Conservation (phyloP, 2,113 vertebrate species). For the Pluvianellus socialis region DNA sequence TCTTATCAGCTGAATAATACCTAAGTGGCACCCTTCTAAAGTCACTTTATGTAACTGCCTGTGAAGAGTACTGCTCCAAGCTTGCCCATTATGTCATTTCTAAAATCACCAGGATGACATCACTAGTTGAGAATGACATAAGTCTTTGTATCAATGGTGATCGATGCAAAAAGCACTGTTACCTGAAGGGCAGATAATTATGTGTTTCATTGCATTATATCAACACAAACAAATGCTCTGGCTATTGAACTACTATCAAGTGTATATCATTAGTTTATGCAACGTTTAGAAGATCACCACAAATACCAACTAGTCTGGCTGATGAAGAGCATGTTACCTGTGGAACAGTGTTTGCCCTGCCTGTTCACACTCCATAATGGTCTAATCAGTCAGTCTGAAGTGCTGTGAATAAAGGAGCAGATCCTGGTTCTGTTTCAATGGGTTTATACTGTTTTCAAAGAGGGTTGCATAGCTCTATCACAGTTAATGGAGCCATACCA, state of each 20-base stretch:
- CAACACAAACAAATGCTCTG: conserved; percentile 17
- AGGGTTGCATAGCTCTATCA: background rate
- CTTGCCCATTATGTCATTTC: background rate
- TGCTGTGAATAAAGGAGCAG: conserved; percentile 19
- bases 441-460: background rate
- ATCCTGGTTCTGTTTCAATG: conserved; percentile 44
- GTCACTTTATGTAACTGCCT: background rate
- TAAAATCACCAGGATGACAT: background rate
- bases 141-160: background rate
- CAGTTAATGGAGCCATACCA: background rate
- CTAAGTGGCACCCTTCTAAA: background rate
- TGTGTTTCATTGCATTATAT: background rate
- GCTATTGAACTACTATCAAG: conserved; percentile 16
- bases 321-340: conserved; percentile 42
- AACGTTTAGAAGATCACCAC: conserved; percentile 29
- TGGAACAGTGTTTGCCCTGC: conserved; percentile 18
- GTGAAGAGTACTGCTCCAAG: background rate
- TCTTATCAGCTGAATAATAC: background rate
- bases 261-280: background rate
- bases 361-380: conserved; percentile 31
- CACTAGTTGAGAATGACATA: background rate
- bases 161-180: background rate
- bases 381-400: conserved; percentile 49
- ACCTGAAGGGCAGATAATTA: background rate
- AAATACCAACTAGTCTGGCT: conserved; percentile 50